Conservation (phyloP, 64 coral and sea anemone species). For the Hydrozoanthus tunicans region DNA sequence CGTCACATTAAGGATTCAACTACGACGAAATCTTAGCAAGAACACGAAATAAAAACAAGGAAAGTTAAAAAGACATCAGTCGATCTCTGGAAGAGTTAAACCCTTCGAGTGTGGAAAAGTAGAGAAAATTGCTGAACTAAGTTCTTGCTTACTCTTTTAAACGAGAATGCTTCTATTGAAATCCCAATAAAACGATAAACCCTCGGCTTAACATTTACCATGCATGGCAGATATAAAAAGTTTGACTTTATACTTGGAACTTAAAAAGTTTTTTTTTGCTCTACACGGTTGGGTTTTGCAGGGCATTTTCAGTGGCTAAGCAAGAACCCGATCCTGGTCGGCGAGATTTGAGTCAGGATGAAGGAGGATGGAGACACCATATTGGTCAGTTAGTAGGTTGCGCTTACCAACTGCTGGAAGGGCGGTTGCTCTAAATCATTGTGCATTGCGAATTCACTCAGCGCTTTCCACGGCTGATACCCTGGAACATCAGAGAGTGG, state of each 20-base stretch:
- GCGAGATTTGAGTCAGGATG: not conserved
- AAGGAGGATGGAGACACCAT: not conserved
- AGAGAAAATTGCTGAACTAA: not conserved
- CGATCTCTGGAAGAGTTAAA: not conserved
- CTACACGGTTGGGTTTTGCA: not conserved
- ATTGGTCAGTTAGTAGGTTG: conserved; percentile 12
- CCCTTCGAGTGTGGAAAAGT: not conserved
- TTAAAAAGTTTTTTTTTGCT: not conserved
- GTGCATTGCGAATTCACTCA: conserved; percentile 98
- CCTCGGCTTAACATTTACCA: not conserved
- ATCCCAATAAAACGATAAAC: too few relatives aligned
- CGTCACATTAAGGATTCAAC: not conserved
- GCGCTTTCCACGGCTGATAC: conserved; percentile 98
- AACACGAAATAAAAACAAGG: not conserved
- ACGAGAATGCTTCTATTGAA: too few relatives aligned
- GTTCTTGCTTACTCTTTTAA: not conserved
- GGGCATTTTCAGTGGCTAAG: not conserved
- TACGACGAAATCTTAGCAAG: not conserved
- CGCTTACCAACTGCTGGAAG: conserved; percentile 98
- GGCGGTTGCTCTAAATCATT: conserved; percentile 94
- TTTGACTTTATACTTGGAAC: too few relatives aligned
- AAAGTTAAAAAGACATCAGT: not conserved
- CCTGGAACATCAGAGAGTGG: conserved; percentile 71
- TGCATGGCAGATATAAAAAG: not conserved
- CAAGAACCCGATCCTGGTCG: not conserved